Percentiles rank a stretch among this genome's conserved stretches.
Evolutionary conservation across 1,140 invertebrate species (phyloP).

Genomic region (Chrysopa pallens): DNA sequence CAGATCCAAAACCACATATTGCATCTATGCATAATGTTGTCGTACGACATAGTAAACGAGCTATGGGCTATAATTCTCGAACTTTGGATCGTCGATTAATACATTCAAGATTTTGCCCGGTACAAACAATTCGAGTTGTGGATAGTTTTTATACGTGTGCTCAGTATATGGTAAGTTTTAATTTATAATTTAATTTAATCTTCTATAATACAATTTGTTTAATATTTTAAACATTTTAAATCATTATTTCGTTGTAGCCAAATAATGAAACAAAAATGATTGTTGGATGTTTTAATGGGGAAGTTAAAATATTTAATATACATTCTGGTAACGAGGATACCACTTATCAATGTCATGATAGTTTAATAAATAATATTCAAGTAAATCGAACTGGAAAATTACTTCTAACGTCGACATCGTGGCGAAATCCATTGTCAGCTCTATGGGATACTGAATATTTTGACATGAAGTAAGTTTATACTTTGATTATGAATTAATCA

Average conservation of each 20-base stretch:
- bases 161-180: conserved; percentile 42
- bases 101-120: conserved; percentile 79
- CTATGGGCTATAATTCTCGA: conserved; percentile 31
- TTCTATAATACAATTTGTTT: background rate
- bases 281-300: conserved; percentile 64
- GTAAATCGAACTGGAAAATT: conserved; percentile 52
- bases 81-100: conserved; percentile 62
- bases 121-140: conserved; percentile 55
- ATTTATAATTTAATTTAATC: background rate
- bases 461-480: conserved; percentile 37
- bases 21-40: conserved; percentile 52
- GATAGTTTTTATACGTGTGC: conserved; percentile 69
- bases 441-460: conserved; percentile 72
- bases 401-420: conserved; percentile 70
- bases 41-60: conserved; percentile 33
- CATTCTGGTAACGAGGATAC: conserved; percentile 61
- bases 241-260: conserved; percentile 27
- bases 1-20: conserved; percentile 61
- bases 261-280: conserved; percentile 65
- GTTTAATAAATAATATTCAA: conserved; percentile 65
- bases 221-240: background rate
- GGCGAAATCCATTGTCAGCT: conserved; percentile 63
- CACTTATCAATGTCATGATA: conserved; percentile 63
- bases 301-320: conserved; percentile 74
- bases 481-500: background rate